These are phyloP conservation scores for Fulica atra DNA, from an alignment of 2,113 vertebrate genomes.

Conservation along the genomic window DNA sequence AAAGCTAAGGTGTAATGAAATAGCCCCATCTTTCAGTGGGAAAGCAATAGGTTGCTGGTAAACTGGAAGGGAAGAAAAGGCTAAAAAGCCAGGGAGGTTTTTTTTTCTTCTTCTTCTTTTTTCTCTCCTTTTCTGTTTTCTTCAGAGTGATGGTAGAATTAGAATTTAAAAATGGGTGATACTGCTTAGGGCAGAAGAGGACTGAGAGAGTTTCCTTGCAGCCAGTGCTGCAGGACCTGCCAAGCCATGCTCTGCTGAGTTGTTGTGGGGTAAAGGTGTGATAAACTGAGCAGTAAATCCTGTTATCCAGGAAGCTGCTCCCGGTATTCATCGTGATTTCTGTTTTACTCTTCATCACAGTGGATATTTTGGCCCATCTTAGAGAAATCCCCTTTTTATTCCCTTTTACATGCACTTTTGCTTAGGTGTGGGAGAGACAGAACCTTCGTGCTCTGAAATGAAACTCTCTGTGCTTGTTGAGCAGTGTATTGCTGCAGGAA, in stretches of 20 bases:
- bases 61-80: not conserved
- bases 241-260: not conserved
- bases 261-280: not conserved
- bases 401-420: not conserved
- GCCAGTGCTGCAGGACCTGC: not conserved
- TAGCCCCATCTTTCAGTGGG: not conserved
- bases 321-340: not conserved
- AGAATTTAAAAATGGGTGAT: not conserved
- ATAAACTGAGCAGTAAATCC: not conserved
- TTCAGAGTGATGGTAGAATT: not conserved
- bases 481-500: not conserved
- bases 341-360: not conserved
- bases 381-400: not conserved
- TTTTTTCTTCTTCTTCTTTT: not conserved
- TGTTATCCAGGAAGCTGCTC: not conserved
- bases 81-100: not conserved
- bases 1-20: not conserved
- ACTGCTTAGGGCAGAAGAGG: not conserved
- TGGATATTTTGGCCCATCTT: not conserved
- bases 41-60: not conserved
- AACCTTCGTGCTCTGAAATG: not conserved
- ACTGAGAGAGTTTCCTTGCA: not conserved
- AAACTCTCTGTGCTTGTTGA: not conserved
- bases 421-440: not conserved
- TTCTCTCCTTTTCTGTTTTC: not conserved